Percentiles rank a stretch among this genome's conserved stretches.
Conservation (phyloP, 2,797 vertebrate species). For the Benthosema pterotum region DNA sequence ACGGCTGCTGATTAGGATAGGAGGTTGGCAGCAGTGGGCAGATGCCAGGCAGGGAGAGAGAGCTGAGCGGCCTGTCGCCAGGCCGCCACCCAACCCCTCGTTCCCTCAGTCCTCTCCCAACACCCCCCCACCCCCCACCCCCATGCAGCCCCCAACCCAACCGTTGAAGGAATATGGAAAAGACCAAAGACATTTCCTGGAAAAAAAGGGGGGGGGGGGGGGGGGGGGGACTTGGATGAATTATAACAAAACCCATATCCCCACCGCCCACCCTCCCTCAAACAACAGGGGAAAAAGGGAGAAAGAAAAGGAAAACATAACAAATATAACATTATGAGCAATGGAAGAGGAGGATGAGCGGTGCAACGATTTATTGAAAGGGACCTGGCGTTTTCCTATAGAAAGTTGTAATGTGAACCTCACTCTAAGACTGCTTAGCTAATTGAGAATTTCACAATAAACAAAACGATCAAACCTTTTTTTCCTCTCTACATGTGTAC, state of each 20-base stretch:
- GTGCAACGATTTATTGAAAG: not conserved
- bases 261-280: conserved; percentile 1
- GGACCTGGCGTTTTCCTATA: conserved; percentile 4
- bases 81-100: conserved; percentile 60
- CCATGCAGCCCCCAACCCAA: conserved; percentile 49
- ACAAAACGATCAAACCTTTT: conserved; percentile 44
- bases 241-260: conserved; percentile 4
- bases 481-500: conserved; percentile 29
- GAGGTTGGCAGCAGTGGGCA: conserved; percentile 79
- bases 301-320: conserved; percentile 47
- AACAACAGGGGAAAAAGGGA: conserved; percentile 23
- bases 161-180: conserved; percentile 43
- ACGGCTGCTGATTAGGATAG: conserved; percentile 84
- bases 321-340: conserved; percentile 36
- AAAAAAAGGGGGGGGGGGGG: too few relatives aligned
- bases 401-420: conserved; percentile 27
- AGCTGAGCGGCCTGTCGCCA: conserved; percentile 72
- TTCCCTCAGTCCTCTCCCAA: conserved; percentile 29
- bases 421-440: conserved; percentile 21
- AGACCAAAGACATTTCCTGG: conserved; percentile 65
- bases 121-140: conserved; percentile 56
- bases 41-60: conserved; percentile 76
- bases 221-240: too few relatives aligned
- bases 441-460: conserved; percentile 38
- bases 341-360: conserved; percentile 11